These are phyloP conservation scores for Pseudococcus longispinus DNA, from an alignment of 2,888 invertebrate genomes.

Conservation along the genomic window DNA sequence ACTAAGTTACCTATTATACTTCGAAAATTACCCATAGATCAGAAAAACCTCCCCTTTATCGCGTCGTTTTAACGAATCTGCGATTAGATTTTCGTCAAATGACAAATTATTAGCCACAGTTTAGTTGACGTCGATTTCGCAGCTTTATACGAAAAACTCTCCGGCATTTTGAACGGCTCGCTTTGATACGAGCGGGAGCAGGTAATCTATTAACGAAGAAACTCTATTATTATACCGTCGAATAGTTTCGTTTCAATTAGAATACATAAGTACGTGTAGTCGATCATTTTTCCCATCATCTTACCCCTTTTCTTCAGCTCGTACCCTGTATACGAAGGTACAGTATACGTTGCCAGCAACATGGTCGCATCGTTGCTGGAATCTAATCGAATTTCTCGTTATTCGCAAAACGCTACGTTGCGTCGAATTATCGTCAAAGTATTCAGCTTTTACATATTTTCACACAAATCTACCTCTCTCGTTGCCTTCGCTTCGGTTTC, in stretches of 20 bases:
- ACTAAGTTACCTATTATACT: background rate
- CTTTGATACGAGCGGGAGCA: background rate
- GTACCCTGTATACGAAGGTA: no score
- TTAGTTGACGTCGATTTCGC: background rate
- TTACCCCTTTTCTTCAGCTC: background rate
- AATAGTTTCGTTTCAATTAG: background rate
- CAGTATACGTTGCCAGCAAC: no score
- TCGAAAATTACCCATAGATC: background rate
- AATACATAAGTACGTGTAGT: background rate
- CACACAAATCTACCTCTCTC: background rate
- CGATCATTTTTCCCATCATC: slow-evolving; percentile 5
- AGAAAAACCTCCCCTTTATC: background rate
- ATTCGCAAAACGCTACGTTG: slow-evolving; percentile 3
- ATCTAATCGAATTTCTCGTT: slow-evolving; percentile 22
- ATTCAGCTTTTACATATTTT: slow-evolving; percentile 24
- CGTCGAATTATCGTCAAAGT: slow-evolving; percentile 20
- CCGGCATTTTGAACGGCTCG: background rate
- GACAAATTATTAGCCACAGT: background rate
- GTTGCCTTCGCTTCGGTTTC: background rate
- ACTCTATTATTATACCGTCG: background rate
- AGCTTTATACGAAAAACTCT: background rate
- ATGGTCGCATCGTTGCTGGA: background rate
- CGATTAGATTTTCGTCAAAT: background rate
- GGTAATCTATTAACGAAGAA: background rate
- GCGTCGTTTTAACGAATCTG: background rate